Evolutionary conservation across 2,797 vertebrate species (phyloP).

Genomic region (Mergus octosetaceus): DNA sequence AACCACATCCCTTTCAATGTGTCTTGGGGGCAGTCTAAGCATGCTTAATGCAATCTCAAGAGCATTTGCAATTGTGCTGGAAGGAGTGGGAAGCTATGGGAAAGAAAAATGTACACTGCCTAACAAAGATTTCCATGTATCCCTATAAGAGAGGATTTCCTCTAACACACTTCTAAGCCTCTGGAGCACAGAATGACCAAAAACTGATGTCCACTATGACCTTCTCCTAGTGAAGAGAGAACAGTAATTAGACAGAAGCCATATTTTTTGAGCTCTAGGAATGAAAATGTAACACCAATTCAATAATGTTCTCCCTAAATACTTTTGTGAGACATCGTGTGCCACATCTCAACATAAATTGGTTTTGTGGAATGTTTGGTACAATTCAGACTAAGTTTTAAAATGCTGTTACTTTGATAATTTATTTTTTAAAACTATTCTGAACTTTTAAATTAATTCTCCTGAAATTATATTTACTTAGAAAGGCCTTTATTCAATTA

Average conservation of each 20-base stretch:
- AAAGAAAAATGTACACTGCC: neutral
- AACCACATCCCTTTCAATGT: neutral
- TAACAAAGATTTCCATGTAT: neutral
- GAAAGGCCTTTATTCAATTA: neutral
- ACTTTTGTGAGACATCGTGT: neutral
- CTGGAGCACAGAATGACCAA: neutral
- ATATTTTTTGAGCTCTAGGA: neutral
- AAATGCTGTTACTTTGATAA: neutral
- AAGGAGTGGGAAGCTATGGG: neutral
- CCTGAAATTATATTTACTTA: neutral
- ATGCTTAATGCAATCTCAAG: conserved; percentile 10
- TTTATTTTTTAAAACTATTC: neutral
- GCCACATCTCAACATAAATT: neutral
- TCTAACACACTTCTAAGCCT: neutral
- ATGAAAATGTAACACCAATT: neutral
- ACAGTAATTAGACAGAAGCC: neutral
- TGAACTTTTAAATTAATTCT: neutral
- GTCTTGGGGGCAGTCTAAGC: conserved; percentile 47
- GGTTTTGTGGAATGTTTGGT: neutral
- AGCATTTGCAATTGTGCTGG: neutral
- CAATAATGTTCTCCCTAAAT: neutral
- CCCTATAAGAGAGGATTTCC: neutral
- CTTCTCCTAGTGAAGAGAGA: neutral
- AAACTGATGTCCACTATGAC: neutral
- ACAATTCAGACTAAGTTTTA: neutral